Conservation (phyloP, 2,797 vertebrate species). For the Pristis pectinata region DNA sequence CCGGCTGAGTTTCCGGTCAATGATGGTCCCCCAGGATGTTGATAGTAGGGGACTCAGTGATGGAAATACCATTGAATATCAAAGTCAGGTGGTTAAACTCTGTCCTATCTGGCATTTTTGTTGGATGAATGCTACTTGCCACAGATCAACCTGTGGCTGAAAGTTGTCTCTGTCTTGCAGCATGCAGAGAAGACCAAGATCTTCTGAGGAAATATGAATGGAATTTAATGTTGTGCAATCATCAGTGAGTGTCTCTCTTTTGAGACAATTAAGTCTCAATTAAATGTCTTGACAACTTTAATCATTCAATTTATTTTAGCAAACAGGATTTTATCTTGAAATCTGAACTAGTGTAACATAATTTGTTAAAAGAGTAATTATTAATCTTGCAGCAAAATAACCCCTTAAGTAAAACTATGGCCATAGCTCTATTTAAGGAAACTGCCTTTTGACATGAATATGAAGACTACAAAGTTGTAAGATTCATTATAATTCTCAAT, state of each 20-base stretch:
- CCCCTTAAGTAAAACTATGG: neutral
- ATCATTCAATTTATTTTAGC: neutral
- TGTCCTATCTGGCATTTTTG: no score
- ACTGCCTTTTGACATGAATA: neutral
- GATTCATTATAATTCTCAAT: neutral
- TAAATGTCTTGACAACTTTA: neutral
- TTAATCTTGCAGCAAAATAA: neutral
- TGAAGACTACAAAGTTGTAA: neutral
- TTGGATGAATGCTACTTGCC: no score
- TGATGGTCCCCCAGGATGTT: no score
- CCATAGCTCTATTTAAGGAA: neutral
- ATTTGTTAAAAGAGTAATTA: neutral
- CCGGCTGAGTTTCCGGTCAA: no score
- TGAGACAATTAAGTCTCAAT: neutral
- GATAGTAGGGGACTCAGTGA: no score
- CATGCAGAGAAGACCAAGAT: no score
- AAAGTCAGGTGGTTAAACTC: no score
- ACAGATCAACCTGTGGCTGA: no score
- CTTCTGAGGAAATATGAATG: no score
- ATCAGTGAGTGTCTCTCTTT: neutral
- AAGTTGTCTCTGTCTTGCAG: no score
- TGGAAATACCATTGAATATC: no score
- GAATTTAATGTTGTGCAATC: no score
- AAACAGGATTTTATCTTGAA: neutral
- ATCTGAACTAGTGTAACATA: neutral